Evolutionary conservation across 1,140 invertebrate species (phyloP).

Genomic region (Drosophila eugracilis): DNA sequence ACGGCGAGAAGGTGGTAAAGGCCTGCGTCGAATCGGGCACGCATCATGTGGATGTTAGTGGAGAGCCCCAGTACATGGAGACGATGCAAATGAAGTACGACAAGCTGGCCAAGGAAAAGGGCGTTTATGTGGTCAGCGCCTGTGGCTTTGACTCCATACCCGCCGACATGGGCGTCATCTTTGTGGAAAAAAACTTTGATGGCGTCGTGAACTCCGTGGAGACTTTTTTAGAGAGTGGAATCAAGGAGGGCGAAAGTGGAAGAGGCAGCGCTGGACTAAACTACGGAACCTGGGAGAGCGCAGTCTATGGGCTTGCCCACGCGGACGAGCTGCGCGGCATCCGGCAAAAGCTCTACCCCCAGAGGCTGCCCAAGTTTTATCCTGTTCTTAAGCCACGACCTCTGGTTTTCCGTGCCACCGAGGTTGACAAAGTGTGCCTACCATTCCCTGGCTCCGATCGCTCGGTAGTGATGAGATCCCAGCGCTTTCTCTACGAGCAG

Average conservation of each 20-base stretch:
- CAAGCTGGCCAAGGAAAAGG: conserved; percentile 90
- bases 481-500: conserved; percentile 89
- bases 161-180: conserved; percentile 92
- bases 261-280: conserved; percentile 85
- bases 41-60: conserved; percentile 96
- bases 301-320: conserved; percentile 90
- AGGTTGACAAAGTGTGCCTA: conserved; percentile 87
- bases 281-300: conserved; percentile 93
- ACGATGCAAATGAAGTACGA: conserved; percentile 93
- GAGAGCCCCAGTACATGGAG: conserved; percentile 96
- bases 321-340: conserved; percentile 87
- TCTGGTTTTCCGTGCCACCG: conserved; percentile 87
- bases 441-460: conserved; percentile 93
- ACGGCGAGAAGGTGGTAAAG: conserved; percentile 95
- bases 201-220: conserved; percentile 92
- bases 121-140: conserved; percentile 93
- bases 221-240: conserved; percentile 87
- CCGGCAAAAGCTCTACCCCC: conserved; percentile 88
- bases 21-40: conserved; percentile 93
- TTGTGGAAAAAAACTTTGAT: conserved; percentile 90
- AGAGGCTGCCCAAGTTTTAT: conserved; percentile 87
- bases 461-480: conserved; percentile 91
- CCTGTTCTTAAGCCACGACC: conserved; percentile 87
- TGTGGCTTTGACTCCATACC: conserved; percentile 97
- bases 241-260: conserved; percentile 65